These are phyloP conservation scores for Harpagifer antarcticus DNA, from an alignment of 2,797 vertebrate genomes.

Conservation along the genomic window DNA sequence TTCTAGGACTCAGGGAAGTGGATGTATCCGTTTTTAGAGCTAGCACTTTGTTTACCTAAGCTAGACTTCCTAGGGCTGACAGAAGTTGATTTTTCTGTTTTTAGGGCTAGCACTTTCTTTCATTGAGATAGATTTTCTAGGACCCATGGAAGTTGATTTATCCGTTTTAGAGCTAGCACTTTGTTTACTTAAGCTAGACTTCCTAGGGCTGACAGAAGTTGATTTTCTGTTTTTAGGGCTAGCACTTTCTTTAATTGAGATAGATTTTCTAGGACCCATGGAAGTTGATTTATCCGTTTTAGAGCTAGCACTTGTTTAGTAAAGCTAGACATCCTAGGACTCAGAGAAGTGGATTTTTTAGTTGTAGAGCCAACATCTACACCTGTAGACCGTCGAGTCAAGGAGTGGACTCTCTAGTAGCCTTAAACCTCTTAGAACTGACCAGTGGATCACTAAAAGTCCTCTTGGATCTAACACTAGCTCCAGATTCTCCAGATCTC, in stretches of 20 bases:
- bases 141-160: not conserved
- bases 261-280: not conserved
- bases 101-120: not conserved
- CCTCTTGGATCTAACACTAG: not conserved
- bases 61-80: not conserved
- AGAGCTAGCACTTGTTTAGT: not conserved
- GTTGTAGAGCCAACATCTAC: too few relatives aligned
- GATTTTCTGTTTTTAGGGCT: not conserved
- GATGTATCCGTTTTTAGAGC: not conserved
- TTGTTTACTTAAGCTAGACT: not conserved
- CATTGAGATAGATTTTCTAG: not conserved
- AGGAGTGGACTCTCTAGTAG: not conserved
- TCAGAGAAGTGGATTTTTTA: not conserved
- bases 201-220: not conserved
- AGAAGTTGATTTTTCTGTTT: not conserved
- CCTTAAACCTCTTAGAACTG: not conserved
- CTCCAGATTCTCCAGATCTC: constrained; percentile 20
- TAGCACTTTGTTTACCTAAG: not conserved
- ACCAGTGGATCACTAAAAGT: constrained; percentile 1
- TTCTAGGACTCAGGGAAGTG: not conserved
- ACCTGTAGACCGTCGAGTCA: not conserved
- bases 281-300: not conserved
- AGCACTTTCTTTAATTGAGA: not conserved
- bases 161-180: not conserved
- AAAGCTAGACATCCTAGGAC: not conserved